phyloP scores from a whole-genome alignment of 2,888 invertebrate genomes.

The Dicyrtomina minuta region DNA sequence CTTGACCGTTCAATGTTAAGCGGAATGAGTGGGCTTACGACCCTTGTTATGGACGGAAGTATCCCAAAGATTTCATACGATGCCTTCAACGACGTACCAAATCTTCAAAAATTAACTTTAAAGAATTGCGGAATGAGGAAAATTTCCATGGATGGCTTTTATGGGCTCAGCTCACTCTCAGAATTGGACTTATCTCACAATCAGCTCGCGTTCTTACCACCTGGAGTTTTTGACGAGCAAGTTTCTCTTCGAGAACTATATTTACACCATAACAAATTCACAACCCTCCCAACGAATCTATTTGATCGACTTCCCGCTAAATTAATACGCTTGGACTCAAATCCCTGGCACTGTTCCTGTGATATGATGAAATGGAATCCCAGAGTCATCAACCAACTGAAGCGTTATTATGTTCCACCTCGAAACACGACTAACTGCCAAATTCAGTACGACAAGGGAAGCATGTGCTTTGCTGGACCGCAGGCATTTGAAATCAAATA shows the following conservation, averaged over 20 bases:
- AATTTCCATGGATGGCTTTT: conserved; percentile 70
- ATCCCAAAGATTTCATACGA: conserved; percentile 66
- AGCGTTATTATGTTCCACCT: conserved; percentile 54
- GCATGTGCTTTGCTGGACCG: conserved; percentile 54
- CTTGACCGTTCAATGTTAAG: conserved; percentile 64
- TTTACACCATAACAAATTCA: conserved; percentile 65
- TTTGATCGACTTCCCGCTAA: conserved; percentile 60
- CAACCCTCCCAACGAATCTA: conserved; percentile 62
- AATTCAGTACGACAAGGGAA: conserved; percentile 54
- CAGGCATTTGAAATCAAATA: conserved; percentile 55
- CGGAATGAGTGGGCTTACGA: conserved; percentile 63
- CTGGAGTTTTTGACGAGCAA: conserved; percentile 68
- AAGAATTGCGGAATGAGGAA: conserved; percentile 64
- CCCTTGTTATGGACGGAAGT: conserved; percentile 63
- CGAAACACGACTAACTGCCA: conserved; percentile 44
- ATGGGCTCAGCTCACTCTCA: conserved; percentile 64
- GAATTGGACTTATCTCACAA: conserved; percentile 69
- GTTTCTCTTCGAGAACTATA: conserved; percentile 64
- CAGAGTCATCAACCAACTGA: conserved; percentile 61
- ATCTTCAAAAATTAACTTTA: conserved; percentile 63
- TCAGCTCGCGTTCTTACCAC: conserved; percentile 63
- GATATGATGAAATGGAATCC: conserved; percentile 67
- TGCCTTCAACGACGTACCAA: conserved; percentile 63
- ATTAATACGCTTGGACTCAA: conserved; percentile 65
- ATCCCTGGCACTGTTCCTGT: conserved; percentile 74